Evolutionary conservation across 2,888 invertebrate species (phyloP), one percentile per base, ranked within the genome.

Genomic region (Shargacucullia verbasci): DNA sequence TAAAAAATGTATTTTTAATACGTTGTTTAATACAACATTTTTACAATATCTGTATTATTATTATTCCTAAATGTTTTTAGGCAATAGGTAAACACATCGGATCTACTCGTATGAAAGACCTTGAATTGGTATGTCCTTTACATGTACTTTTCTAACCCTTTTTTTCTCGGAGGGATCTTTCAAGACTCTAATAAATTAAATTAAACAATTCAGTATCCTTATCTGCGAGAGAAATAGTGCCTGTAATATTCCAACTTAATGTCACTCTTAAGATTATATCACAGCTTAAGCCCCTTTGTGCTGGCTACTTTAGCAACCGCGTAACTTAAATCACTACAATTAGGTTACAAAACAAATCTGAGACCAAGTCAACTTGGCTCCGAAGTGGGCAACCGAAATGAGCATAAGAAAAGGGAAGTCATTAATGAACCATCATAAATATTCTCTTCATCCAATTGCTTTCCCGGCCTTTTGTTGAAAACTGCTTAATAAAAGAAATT

Each of bases 261-360:
- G 85, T 79, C 78, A 81, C 76, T 79, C 75, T 80, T 82, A 77
- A 86, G 86, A 86, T 86, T 75, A 76, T 83, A 85, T 86, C 86
- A 76, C 66, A 70, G 75, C 74, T 81, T 76, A 73, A 79, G 78
- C 77, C 73, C 79, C 82, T 80, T 85, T 85, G 82, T 84, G 79
- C 70, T 62, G 73, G 73, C 76, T 80, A 76, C 69, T 80, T 75
- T 76, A 76, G 78, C 78, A 76, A 78, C 77, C 78, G 78, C 71
- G 70, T 73, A 63, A 78, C 79, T 79, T 85, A 82, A 84, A 84
- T 83, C 78, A 82, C 79, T 65, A 75, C 76, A 81, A 84, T 82
- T 81, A 80, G 78, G 78, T 79, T 79, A 68, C 74, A 71, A 81
- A 84, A 84, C 81, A 84, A 82, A 80, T 78, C 76, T 67, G 64